Conservation (phyloP, 2,113 vertebrate genomes). For the Pteruthius melanotis region DNA sequence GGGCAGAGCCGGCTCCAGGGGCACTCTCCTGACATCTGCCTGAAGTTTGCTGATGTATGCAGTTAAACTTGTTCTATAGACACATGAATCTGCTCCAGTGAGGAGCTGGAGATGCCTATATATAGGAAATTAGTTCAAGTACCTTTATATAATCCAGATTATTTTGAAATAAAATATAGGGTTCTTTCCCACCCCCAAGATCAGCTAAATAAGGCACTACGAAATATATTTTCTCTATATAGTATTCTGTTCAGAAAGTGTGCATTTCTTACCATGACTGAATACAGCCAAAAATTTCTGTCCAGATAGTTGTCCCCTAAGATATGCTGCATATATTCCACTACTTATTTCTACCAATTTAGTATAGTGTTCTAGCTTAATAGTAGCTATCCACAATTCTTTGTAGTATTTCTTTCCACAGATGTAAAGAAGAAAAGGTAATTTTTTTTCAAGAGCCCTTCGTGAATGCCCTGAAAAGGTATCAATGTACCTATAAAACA, state of each 20-base stretch:
- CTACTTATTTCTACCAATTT: background rate
- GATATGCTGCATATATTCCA: background rate
- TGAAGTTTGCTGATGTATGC: background rate
- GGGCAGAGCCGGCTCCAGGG: fast-evolving
- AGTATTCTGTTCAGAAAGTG: background rate
- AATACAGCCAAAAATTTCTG: background rate
- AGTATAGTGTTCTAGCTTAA: background rate
- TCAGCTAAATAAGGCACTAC: background rate
- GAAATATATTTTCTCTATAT: background rate
- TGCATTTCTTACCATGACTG: background rate
- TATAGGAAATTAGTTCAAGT: background rate
- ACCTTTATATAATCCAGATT: background rate
- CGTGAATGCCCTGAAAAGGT: background rate
- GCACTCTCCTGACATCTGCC: background rate
- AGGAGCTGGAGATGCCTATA: background rate
- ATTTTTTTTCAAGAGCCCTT: background rate
- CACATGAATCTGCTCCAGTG: background rate
- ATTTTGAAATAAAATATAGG: background rate
- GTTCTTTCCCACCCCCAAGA: background rate
- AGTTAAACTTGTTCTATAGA: background rate
- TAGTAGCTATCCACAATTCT: background rate
- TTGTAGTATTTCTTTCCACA: background rate
- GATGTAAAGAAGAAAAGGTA: background rate
- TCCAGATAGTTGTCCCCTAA: background rate
- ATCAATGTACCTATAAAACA: background rate